These are phyloP conservation scores for Bicyclus anynana DNA, from an alignment of 1,140 invertebrate species.

Conservation along the genomic window DNA sequence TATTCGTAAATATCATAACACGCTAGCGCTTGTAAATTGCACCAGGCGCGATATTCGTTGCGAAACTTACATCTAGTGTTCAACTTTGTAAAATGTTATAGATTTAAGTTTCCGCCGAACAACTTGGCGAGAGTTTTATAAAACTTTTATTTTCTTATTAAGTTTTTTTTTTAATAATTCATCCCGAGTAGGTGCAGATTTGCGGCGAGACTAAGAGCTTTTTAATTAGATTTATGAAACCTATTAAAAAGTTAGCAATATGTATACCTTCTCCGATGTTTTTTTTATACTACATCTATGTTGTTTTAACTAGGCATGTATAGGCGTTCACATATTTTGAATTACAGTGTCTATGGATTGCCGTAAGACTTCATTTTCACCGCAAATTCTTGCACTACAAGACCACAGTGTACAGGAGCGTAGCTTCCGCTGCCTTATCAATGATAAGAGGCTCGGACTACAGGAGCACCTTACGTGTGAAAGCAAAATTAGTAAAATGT, in stretches of 20 bases:
- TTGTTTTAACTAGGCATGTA: too few species aligned
- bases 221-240: conserved; percentile 26
- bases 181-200: conserved; percentile 11
- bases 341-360: too few species aligned
- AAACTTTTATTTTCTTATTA: conserved; percentile 24
- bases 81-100: conserved; percentile 22
- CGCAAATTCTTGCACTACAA: too few species aligned
- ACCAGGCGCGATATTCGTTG: conserved; percentile 2
- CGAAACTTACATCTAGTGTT: conserved; percentile 21
- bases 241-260: conserved; percentile 18
- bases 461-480: too few species aligned
- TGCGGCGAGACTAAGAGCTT: conserved; percentile 7
- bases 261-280: too few species aligned
- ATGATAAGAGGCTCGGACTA: too few species aligned
- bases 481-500: too few species aligned
- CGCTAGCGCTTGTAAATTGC: not conserved
- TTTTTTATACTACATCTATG: too few species aligned
- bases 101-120: conserved; percentile 14
- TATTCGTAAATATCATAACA: not conserved
- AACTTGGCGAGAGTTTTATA: conserved; percentile 1
- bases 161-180: conserved; percentile 18
- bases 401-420: too few species aligned
- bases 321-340: too few species aligned
- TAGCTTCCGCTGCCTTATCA: too few species aligned
- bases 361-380: too few species aligned